These are phyloP conservation scores for Lucinisca nassula DNA, from an alignment of 2,888 invertebrate species.

Conservation along the genomic window DNA sequence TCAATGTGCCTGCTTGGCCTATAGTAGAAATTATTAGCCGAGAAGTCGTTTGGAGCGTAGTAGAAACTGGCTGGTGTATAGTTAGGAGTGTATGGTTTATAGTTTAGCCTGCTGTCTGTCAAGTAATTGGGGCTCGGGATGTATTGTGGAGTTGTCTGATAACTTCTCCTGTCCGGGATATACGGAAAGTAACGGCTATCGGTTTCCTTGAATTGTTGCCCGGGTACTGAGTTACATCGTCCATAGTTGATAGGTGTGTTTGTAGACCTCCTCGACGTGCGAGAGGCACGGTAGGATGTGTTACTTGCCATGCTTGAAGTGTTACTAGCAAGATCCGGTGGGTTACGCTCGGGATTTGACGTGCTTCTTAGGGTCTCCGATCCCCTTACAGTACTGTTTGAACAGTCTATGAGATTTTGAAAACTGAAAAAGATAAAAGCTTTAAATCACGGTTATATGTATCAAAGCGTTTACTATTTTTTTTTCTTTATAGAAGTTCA, in stretches of 20 bases:
- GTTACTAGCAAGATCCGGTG: neutral
- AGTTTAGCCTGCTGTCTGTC: neutral
- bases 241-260: neutral
- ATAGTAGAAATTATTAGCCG: neutral
- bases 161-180: neutral
- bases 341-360: neutral
- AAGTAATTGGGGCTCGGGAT: neutral
- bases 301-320: neutral
- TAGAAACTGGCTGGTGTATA: neutral
- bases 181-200: neutral
- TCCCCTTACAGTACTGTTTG: neutral
- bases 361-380: neutral
- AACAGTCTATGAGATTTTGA: neutral
- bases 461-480: too few species aligned
- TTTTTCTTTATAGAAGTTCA: too few species aligned
- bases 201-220: neutral
- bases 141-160: neutral
- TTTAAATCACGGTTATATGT: too few species aligned
- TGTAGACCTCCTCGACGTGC: neutral
- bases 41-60: neutral
- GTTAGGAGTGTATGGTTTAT: neutral
- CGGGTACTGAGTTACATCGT: neutral
- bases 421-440: neutral
- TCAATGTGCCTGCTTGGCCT: neutral
- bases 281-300: too few species aligned